Evolutionary conservation across 2,113 vertebrate species (phyloP).

Genomic region (Turdus rufiventris): DNA sequence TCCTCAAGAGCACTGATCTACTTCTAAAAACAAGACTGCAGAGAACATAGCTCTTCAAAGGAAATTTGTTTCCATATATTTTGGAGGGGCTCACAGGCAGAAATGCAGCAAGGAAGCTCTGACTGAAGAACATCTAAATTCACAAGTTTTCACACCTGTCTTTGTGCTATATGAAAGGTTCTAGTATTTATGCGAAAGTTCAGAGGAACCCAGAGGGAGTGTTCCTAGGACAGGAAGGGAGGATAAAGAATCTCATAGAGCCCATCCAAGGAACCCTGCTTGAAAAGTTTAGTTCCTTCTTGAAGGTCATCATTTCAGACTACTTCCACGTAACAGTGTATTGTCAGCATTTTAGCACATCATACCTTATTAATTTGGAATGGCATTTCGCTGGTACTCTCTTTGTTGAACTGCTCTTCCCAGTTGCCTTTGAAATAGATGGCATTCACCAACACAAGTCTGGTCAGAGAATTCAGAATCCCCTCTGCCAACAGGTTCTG

Average conservation of each 20-base stretch:
- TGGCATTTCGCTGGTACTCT: constrained; percentile 72
- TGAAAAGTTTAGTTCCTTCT: not conserved
- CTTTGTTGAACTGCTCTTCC: constrained; percentile 75
- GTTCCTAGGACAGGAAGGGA: fast-evolving
- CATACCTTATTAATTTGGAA: constrained; percentile 83
- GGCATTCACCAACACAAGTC: constrained; percentile 89
- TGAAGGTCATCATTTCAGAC: not conserved
- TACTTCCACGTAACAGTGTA: not conserved
- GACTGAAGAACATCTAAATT: not conserved
- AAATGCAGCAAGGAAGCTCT: too few relatives aligned
- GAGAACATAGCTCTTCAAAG: too few relatives aligned
- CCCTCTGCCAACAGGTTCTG: constrained; percentile 82
- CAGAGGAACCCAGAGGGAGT: not conserved
- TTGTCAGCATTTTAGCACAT: not conserved
- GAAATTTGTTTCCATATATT: too few relatives aligned
- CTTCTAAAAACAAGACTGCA: too few relatives aligned
- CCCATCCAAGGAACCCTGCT: not conserved
- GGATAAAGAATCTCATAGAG: not conserved
- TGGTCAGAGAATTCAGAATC: constrained; percentile 69
- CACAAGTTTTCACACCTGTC: not conserved
- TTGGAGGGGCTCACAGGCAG: too few relatives aligned
- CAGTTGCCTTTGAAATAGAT: constrained; percentile 96
- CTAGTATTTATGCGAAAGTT: not conserved
- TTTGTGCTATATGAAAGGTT: not conserved
- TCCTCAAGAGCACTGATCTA: too few relatives aligned